phyloP scores from a whole-genome alignment of 2,113 vertebrate genomes.

The Nymphicus hollandicus region DNA sequence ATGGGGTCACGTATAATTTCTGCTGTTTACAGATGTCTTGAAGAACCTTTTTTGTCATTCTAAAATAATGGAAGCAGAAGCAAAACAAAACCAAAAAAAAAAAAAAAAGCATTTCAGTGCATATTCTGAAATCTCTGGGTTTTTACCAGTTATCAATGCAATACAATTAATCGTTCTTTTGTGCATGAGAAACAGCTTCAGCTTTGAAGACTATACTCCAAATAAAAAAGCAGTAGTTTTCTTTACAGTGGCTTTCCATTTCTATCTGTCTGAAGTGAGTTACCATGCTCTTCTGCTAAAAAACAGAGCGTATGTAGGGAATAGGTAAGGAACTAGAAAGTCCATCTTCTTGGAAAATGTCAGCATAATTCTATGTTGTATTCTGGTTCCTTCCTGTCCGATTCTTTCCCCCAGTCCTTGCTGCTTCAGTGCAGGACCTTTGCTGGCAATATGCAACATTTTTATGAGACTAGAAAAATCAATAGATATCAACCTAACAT shows the following conservation, averaged over 20 bases:
- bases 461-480: neutral
- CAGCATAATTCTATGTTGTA: neutral
- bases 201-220: neutral
- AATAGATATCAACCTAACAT: neutral
- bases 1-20: slow-evolving; percentile 87
- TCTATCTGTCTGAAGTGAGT: neutral
- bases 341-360: neutral
- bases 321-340: neutral
- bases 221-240: neutral
- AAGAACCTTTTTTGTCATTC: slow-evolving; percentile 89
- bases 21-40: slow-evolving; percentile 86
- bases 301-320: neutral
- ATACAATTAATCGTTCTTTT: neutral
- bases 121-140: neutral
- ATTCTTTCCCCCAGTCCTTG: rapidly evolving
- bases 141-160: neutral
- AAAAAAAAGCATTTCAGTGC: neutral
- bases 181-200: neutral
- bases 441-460: neutral
- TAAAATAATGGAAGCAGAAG: slow-evolving; percentile 49
- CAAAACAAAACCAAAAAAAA: neutral
- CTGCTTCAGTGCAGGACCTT: neutral
- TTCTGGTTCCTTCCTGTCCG: neutral
- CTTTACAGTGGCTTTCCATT: neutral
- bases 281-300: neutral